Evolutionary conservation across 1,140 invertebrate genomes (phyloP).

Genomic region (Portunus trituberculatus): DNA sequence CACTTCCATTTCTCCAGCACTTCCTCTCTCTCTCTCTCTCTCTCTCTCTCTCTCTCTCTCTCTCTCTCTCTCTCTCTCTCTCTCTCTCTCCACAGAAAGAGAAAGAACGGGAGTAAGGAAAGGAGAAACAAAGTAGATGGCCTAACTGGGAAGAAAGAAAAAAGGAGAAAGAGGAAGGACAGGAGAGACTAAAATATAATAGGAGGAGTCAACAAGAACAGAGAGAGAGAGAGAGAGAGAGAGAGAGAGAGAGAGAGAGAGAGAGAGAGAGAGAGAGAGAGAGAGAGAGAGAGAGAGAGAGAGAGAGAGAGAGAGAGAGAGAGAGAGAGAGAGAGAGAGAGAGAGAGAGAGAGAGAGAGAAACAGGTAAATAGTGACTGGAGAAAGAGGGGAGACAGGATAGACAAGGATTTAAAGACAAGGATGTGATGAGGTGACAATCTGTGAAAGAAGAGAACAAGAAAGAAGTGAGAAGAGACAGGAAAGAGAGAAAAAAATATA

Average conservation of each 20-base stretch:
- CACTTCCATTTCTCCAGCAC: too few species aligned
- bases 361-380: background rate
- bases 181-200: too few species aligned
- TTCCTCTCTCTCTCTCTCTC: too few species aligned
- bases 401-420: too few species aligned
- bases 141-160: too few species aligned
- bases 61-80: too few species aligned
- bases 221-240: constrained; percentile 11
- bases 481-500: background rate
- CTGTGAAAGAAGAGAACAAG: background rate
- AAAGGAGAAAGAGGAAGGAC: too few species aligned
- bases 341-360: constrained; percentile 43
- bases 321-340: constrained; percentile 43
- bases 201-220: too few species aligned
- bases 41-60: too few species aligned
- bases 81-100: too few species aligned
- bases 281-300: constrained; percentile 43
- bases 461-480: constrained; percentile 31
- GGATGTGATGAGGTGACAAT: background rate
- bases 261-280: constrained; percentile 43
- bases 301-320: constrained; percentile 43
- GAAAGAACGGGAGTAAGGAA: background rate
- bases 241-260: constrained; percentile 43
- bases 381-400: too few species aligned
- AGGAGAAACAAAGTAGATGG: background rate